phyloP scores from a whole-genome alignment of 2,888 invertebrate genomes.

The Chydorus sphaericus region DNA sequence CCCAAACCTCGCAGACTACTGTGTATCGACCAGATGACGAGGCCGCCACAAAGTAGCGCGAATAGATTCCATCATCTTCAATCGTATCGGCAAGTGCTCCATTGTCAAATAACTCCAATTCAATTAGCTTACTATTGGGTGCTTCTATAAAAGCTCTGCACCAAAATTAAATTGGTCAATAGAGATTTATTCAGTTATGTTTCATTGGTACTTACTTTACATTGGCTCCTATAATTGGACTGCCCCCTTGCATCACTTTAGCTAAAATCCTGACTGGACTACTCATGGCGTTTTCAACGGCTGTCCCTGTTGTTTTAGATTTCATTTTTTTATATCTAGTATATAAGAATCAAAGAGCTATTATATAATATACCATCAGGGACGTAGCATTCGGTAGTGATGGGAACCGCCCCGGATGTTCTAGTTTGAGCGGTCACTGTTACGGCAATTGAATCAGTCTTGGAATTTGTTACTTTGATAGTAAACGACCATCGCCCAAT shows the following conservation, averaged over 20 bases:
- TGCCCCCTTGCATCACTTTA: conserved; percentile 16
- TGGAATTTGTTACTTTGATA: not conserved
- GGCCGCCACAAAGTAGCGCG: conserved; percentile 14
- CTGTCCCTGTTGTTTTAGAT: not conserved
- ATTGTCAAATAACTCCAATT: conserved; percentile 15
- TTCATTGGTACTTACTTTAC: conserved; percentile 11
- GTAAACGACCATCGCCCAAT: not conserved
- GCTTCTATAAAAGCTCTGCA: conserved; percentile 9
- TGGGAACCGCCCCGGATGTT: not conserved
- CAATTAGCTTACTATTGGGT: not conserved
- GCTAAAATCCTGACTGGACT: conserved; percentile 10
- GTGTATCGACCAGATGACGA: conserved; percentile 12
- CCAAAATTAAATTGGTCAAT: too few species aligned
- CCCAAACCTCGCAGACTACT: conserved; percentile 15
- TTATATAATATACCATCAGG: conserved; percentile 4
- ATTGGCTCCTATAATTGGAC: conserved; percentile 16
- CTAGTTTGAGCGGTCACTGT: not conserved
- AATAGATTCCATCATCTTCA: conserved; percentile 18
- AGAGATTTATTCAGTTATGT: not conserved
- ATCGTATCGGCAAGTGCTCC: conserved; percentile 16
- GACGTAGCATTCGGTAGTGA: conserved; percentile 1
- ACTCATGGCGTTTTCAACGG: not conserved
- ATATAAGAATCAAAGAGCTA: not conserved
- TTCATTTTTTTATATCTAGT: not conserved
- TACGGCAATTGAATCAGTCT: not conserved